Evolutionary conservation across 2,113 vertebrate species (phyloP).

Genomic region (Coreoperca whiteheadi): DNA sequence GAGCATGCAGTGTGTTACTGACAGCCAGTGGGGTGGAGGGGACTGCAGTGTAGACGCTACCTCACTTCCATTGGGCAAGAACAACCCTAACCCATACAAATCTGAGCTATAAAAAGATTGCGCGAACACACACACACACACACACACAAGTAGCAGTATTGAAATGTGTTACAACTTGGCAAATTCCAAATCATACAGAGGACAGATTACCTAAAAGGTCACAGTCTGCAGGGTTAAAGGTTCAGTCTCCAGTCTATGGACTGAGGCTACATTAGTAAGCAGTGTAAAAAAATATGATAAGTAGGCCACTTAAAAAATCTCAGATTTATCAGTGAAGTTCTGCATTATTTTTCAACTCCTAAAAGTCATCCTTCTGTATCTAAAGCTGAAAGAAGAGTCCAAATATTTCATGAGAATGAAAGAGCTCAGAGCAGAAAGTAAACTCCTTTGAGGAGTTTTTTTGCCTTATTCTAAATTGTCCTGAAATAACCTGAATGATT

Average conservation of each 20-base stretch:
- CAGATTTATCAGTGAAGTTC: not conserved
- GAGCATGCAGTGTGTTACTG: constrained; percentile 21
- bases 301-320: not conserved
- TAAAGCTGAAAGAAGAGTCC: too few relatives aligned
- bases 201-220: not conserved
- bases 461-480: not conserved
- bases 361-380: not conserved
- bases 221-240: not conserved
- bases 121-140: not conserved
- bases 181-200: not conserved
- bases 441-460: not conserved
- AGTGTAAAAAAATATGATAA: too few relatives aligned
- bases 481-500: not conserved
- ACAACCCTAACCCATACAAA: constrained; percentile 8
- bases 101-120: constrained; percentile 11
- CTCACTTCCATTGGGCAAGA: constrained; percentile 46
- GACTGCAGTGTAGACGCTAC: constrained; percentile 19
- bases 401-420: not conserved
- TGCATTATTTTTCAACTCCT: too few relatives aligned
- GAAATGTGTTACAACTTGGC: not conserved
- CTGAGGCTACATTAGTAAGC: not conserved
- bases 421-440: not conserved
- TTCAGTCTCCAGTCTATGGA: not conserved
- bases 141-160: not conserved
- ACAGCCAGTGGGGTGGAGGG: constrained; percentile 11